Conservation (phyloP, 2,888 invertebrate species). For the Thera obeliscata region DNA sequence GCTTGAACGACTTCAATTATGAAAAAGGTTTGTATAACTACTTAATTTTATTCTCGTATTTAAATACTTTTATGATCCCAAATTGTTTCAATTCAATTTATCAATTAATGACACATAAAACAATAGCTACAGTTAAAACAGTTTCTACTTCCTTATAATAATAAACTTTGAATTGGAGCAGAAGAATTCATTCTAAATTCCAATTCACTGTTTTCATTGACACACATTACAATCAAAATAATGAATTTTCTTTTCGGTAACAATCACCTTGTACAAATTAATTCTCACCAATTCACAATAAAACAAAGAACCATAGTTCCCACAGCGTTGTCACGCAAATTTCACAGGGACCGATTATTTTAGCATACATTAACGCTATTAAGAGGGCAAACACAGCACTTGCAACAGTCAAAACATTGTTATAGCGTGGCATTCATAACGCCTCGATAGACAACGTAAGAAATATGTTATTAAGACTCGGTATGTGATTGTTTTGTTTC, state of each 20-base stretch:
- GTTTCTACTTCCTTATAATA: background rate
- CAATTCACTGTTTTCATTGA: conserved; percentile 11
- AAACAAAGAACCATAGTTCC: conserved; percentile 53
- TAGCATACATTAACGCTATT: conserved; percentile 63
- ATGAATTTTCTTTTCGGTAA: conserved; percentile 27
- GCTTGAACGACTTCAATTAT: background rate
- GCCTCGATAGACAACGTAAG: conserved; percentile 60
- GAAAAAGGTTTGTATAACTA: no score
- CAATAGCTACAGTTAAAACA: background rate
- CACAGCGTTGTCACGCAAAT: conserved; percentile 54
- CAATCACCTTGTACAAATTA: conserved; percentile 34
- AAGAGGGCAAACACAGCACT: conserved; percentile 49
- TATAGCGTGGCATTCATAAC: conserved; percentile 56
- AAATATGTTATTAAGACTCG: conserved; percentile 64
- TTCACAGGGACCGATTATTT: conserved; percentile 54
- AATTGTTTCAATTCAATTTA: background rate
- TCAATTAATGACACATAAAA: no score
- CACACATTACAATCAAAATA: conserved; percentile 19
- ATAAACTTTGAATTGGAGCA: background rate
- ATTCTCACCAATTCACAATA: conserved; percentile 40
- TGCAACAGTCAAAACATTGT: conserved; percentile 72
- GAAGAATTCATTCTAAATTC: background rate
- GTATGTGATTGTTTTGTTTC: conserved; percentile 52
- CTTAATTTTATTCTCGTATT: background rate
- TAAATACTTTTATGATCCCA: background rate